Evolutionary conservation across 2,888 invertebrate genomes (phyloP), one percentile per base, ranked within the genome.

Genomic region (Agrochola circellaris): DNA sequence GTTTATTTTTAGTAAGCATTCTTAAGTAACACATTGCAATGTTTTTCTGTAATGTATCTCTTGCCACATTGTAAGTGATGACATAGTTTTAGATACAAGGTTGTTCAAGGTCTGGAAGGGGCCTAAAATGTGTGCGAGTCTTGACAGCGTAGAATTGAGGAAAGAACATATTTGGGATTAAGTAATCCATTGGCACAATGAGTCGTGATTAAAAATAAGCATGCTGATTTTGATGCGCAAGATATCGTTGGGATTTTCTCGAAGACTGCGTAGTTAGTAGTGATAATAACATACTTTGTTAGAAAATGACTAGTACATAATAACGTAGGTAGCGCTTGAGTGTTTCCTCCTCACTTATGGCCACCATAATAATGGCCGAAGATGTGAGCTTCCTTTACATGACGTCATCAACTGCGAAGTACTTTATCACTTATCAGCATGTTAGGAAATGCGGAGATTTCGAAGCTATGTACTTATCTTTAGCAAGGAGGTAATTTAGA

Each of bases 391-490:
- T 75, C 69, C 58, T 54, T 42, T 20, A 54, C 20, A 51, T 77
- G 69, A 75, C 77, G 73, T 81, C 81, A 84, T 61, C 54, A 75
- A 51, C 34, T 65, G 34, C 62, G 45, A 70, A 48, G 65, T 67
- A 69, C n/a, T 62, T 60, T 76, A 83, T 73, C 73, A 38, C 73
- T 60, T 76, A 80, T 76, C 76, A 45, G 56, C 23, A 13, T 75
- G 72, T 84, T 75, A 70, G 34, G 77, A 69, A 84, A 81, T 70
- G 45, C 51, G 20, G 69, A 76, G 66, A 78, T 73, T 75, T 84
- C 58, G n/a, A 77, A 79, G 67, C 45, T 68, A 70, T 71, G 77
- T 64, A 67, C 70, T 87, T 61, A 87, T 87, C 84, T 86, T 75
- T 69, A 56, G 67, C 20, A 9, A 38, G 66, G n/a, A 69, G 82